Evolutionary conservation across 1,140 invertebrate species (phyloP).

Genomic region (Drosophila subpulchrella): DNA sequence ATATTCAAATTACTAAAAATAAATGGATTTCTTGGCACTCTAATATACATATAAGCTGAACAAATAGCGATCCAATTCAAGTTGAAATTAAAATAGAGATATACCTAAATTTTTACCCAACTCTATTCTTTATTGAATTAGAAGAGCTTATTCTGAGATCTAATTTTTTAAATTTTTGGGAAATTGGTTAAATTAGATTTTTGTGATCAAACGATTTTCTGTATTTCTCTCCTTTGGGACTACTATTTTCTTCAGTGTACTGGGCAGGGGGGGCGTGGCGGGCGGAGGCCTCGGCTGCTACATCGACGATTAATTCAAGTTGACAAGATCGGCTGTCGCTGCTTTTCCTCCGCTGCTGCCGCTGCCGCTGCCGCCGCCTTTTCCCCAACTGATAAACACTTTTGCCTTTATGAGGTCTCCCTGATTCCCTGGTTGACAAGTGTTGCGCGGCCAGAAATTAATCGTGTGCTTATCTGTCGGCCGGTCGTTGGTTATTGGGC

Average conservation of each 20-base stretch:
- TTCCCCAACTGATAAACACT: slow-evolving; percentile 58
- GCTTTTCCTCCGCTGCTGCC: slow-evolving; percentile 1
- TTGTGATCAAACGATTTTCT: no score
- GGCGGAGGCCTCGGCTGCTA: not conserved
- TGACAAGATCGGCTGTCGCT: slow-evolving; percentile 40
- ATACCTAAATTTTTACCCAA: no score
- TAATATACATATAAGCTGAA: no score
- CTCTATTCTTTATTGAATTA: no score
- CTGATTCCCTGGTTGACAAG: slow-evolving; percentile 50
- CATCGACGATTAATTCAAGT: slow-evolving; percentile 65
- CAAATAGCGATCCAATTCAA: no score
- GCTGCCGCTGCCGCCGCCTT: slow-evolving; percentile 1
- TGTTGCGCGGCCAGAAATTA: slow-evolving; percentile 36
- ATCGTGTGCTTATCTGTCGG: slow-evolving; percentile 63
- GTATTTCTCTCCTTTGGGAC: not conserved
- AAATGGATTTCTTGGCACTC: no score
- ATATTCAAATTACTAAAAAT: no score
- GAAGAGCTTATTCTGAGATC: no score
- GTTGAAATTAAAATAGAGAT: no score
- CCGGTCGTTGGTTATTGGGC: slow-evolving; percentile 32
- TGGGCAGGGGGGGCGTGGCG: not conserved
- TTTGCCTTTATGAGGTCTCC: slow-evolving; percentile 9
- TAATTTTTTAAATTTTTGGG: no score
- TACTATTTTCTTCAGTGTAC: slow-evolving; percentile 6
- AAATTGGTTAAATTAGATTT: no score